Conservation (phyloP, 2,113 vertebrate genomes). For the Megaceryle torquata region DNA sequence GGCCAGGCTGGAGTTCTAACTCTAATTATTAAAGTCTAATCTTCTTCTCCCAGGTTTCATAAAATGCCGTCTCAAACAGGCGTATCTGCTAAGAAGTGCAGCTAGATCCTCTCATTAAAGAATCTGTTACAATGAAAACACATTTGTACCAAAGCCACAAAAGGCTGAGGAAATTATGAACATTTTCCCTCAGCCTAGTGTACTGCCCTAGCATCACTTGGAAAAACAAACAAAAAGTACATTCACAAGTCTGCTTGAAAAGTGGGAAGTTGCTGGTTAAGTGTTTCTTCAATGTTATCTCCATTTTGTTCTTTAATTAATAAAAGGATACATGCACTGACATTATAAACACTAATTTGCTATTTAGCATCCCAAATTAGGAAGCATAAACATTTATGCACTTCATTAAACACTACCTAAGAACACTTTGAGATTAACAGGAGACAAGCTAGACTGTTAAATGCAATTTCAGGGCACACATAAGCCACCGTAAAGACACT, state of each 20-base stretch:
- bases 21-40: slow-evolving; percentile 43
- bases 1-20: background rate
- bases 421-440: slow-evolving; percentile 24
- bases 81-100: background rate
- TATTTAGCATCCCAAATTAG: slow-evolving; percentile 46
- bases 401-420: slow-evolving; percentile 55
- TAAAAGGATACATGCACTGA: slow-evolving; percentile 2
- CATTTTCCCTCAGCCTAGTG: background rate
- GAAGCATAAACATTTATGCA: slow-evolving; percentile 38
- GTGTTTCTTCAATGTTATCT: background rate
- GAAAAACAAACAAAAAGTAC: background rate
- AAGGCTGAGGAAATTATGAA: background rate
- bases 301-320: slow-evolving; percentile 41
- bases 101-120: slow-evolving; percentile 3
- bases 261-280: background rate
- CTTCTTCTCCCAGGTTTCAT: slow-evolving; percentile 5
- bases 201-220: background rate
- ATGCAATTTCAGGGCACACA: background rate
- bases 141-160: background rate
- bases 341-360: slow-evolving; percentile 33
- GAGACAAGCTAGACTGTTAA: background rate
- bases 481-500: background rate
- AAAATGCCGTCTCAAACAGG: slow-evolving; percentile 23
- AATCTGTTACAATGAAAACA: slow-evolving; percentile 13
- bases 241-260: background rate